phyloP scores from a whole-genome alignment of 2,888 invertebrate genomes.

The Caenorhabditis sp. region DNA sequence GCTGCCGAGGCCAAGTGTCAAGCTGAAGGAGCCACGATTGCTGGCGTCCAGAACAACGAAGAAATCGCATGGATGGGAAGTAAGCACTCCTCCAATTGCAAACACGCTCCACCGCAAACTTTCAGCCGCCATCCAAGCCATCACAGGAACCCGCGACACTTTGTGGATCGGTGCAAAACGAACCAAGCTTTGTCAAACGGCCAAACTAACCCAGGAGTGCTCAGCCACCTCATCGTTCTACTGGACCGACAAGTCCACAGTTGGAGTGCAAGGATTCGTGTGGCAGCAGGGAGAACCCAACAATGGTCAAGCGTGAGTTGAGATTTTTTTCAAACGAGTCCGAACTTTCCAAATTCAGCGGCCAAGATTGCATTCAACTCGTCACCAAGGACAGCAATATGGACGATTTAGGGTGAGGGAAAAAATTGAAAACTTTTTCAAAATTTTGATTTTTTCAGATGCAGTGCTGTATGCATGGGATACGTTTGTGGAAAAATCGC shows the following conservation, averaged over 20 bases:
- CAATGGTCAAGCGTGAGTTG: not conserved
- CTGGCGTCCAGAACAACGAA: not conserved
- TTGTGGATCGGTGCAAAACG: slow-evolving; percentile 4
- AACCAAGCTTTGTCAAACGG: not conserved
- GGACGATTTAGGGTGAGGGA: slow-evolving; percentile 1
- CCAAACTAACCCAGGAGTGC: not conserved
- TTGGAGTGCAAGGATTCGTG: not conserved
- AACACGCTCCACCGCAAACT: too few relatives aligned
- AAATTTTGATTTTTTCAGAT: not conserved
- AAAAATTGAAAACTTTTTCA: too few relatives aligned
- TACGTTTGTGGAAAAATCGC: slow-evolving; percentile 10
- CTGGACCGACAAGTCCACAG: slow-evolving; percentile 6
- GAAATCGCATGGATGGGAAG: slow-evolving; percentile 1
- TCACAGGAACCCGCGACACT: not conserved
- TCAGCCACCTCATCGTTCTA: not conserved
- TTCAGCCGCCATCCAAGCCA: too few relatives aligned
- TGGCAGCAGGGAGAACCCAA: not conserved
- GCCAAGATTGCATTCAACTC: not conserved
- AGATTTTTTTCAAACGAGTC: not conserved
- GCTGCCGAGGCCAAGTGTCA: not conserved
- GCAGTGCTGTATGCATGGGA: not conserved
- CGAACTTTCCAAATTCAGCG: not conserved
- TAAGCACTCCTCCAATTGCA: too few relatives aligned
- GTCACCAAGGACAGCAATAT: not conserved
- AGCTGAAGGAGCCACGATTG: not conserved